These are phyloP conservation scores for Calephelis nemesis DNA, from an alignment of 1,140 invertebrate species.

Conservation along the genomic window DNA sequence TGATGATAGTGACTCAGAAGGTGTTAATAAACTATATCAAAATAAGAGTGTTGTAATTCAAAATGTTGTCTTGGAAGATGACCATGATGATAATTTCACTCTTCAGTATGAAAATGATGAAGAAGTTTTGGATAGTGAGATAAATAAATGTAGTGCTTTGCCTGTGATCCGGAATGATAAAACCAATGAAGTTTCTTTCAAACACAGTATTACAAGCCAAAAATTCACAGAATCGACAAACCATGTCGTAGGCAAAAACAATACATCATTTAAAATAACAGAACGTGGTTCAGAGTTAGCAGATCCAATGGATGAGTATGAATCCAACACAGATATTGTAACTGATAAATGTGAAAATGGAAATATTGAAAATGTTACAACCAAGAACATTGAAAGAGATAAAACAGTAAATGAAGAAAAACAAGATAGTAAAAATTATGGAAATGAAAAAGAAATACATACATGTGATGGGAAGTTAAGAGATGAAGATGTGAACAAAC, in stretches of 20 bases:
- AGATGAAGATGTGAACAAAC: too few relatives aligned
- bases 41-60: conserved; percentile 19
- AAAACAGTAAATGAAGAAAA: conserved; percentile 21
- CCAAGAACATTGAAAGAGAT: neutral
- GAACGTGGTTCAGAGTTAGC: too few relatives aligned
- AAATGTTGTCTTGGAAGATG: conserved; percentile 28
- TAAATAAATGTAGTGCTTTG: neutral
- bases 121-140: conserved; percentile 23
- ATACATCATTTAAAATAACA: too few relatives aligned
- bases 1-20: too few relatives aligned
- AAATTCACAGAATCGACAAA: too few relatives aligned
- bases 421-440: conserved; percentile 1
- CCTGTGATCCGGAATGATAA: neutral
- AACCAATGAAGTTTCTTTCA: neutral
- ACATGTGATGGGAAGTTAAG: too few relatives aligned
- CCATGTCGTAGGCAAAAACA: too few relatives aligned
- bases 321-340: too few relatives aligned
- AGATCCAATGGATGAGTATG: too few relatives aligned
- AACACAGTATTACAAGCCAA: too few relatives aligned
- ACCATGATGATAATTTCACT: conserved; percentile 36
- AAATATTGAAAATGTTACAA: conserved; percentile 5
- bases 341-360: conserved; percentile 1
- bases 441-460: too few relatives aligned
- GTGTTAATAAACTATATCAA: conserved; percentile 24
- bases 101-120: conserved; percentile 40